Conservation (phyloP, 2,888 invertebrate species). For the Eledone cirrhosa region DNA sequence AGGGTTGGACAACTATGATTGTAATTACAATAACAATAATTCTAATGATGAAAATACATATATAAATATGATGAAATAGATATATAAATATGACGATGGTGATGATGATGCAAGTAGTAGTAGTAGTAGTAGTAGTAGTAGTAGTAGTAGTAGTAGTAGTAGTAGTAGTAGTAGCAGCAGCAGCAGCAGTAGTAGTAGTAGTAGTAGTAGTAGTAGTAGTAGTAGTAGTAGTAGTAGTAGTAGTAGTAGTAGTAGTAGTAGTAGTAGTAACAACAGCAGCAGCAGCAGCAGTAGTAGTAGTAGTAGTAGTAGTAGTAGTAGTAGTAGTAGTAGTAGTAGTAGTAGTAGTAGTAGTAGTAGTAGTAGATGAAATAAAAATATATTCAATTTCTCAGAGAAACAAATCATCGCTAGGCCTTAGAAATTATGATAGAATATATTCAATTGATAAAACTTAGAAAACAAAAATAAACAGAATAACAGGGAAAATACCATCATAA, state of each 20-base stretch:
- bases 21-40: too few species aligned
- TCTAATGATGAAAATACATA: too few species aligned
- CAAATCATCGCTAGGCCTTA: background rate
- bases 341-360: too few species aligned
- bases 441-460: too few species aligned
- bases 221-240: slow-evolving; percentile 13
- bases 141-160: background rate
- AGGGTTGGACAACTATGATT: too few species aligned
- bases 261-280: slow-evolving; percentile 13
- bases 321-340: too few species aligned
- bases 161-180: background rate
- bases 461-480: too few species aligned
- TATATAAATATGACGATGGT: too few species aligned
- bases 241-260: slow-evolving; percentile 13
- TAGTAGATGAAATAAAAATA: slow-evolving; percentile 7
- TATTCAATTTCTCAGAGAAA: background rate
- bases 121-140: slow-evolving; percentile 9
- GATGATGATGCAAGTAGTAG: slow-evolving; percentile 5
- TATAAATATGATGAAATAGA: background rate
- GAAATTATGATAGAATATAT: background rate
- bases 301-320: slow-evolving; percentile 13
- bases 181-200: slow-evolving; percentile 13
- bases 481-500: too few species aligned
- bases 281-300: slow-evolving; percentile 13
- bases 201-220: slow-evolving; percentile 13